Percentiles rank a stretch among this genome's conserved stretches.
Evolutionary conservation across 2,888 invertebrate species (phyloP).

Genomic region (Toxonevra muliebris): DNA sequence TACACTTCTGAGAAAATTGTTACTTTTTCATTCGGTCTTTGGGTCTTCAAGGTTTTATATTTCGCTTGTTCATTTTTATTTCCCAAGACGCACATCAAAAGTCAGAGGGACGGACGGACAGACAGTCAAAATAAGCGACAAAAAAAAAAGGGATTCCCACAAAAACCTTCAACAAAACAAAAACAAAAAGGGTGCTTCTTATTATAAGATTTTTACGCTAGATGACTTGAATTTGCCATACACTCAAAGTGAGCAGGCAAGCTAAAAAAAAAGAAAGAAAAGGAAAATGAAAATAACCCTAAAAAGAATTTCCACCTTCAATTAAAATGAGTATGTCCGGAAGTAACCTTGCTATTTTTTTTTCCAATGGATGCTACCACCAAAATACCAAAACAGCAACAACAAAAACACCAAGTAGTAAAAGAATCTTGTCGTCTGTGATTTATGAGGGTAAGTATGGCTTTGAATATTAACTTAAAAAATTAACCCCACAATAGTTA

Average conservation of each 20-base stretch:
- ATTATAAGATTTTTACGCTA: not conserved
- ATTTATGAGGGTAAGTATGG: constrained; percentile 34
- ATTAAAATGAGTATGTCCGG: constrained; percentile 13
- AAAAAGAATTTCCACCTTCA: constrained; percentile 29
- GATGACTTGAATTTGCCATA: not conserved
- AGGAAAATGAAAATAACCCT: constrained; percentile 7
- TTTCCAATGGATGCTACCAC: no score
- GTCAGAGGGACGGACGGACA: no score
- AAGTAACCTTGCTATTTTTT: not conserved
- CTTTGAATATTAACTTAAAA: constrained; percentile 32
- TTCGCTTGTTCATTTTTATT: constrained; percentile 23
- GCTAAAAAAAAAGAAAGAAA: no score
- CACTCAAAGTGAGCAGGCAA: not conserved
- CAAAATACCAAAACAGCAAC: no score
- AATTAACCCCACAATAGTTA: constrained; percentile 25
- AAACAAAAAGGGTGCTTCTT: constrained; percentile 15
- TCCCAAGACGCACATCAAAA: constrained; percentile 41
- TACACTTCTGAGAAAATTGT: no score
- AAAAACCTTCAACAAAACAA: not conserved
- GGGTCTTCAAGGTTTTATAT: no score
- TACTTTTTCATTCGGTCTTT: no score
- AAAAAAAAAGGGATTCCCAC: not conserved
- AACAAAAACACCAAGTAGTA: not conserved
- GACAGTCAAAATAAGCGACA: no score
- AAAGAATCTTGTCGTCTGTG: constrained; percentile 15